These are phyloP conservation scores for Sepioteuthis lessoniana DNA, from an alignment of 2,888 invertebrate species.

Conservation along the genomic window DNA sequence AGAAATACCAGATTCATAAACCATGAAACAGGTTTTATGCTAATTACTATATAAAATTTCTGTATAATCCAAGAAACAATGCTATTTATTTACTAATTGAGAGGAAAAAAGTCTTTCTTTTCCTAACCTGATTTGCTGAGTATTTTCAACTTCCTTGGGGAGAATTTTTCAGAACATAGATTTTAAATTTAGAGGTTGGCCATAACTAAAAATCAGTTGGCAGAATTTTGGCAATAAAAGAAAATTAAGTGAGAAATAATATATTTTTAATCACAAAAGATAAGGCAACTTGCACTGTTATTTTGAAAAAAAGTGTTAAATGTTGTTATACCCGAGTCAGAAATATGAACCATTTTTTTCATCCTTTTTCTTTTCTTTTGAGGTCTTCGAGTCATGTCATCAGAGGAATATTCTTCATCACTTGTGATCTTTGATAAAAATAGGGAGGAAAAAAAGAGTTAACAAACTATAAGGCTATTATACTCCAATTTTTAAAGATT, in stretches of 20 bases:
- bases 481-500: too few species aligned
- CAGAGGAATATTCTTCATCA: slow-evolving; percentile 24
- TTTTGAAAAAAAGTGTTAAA: background rate
- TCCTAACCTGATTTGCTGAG: too few species aligned
- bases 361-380: background rate
- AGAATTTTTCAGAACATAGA: too few species aligned
- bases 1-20: background rate
- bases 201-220: too few species aligned
- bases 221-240: too few species aligned
- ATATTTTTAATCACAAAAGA: too few species aligned
- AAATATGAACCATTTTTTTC: background rate
- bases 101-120: too few species aligned
- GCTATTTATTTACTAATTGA: background rate
- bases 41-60: background rate
- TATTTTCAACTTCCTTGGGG: too few species aligned
- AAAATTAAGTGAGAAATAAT: too few species aligned
- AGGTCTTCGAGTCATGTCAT: background rate
- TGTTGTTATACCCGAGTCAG: background rate
- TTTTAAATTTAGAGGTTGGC: too few species aligned
- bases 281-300: too few species aligned
- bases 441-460: background rate
- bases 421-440: background rate
- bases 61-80: background rate
- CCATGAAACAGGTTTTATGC: background rate
- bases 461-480: background rate